A percentile compares a stretch with the other conserved stretches of the same genome.
Evolutionary conservation across 2,113 vertebrate genomes (phyloP).

Genomic region (Charina bottae): DNA sequence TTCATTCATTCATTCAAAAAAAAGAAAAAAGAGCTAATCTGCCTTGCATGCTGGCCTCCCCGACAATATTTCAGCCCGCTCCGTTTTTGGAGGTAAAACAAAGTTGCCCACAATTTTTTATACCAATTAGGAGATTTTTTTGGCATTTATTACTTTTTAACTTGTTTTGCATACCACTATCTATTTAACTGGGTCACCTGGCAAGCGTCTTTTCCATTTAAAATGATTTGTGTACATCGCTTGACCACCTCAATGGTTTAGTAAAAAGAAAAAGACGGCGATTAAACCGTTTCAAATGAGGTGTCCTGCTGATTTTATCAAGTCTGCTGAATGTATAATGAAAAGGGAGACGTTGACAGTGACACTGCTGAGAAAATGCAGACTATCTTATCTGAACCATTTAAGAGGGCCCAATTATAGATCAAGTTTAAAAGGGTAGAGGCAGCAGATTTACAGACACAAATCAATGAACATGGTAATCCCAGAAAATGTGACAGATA

Average conservation of each 20-base stretch:
- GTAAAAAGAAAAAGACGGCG: conserved; percentile 84
- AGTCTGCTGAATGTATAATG: conserved; percentile 98
- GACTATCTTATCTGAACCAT: conserved; percentile 92
- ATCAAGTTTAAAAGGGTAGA: conserved; percentile 84
- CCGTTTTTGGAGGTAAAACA: conserved; percentile 78
- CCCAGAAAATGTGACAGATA: conserved; percentile 93
- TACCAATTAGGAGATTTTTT: conserved; percentile 95
- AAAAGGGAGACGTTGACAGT: conserved; percentile 91
- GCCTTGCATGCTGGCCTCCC: conserved; percentile 67
- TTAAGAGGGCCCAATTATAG: conserved; percentile 96
- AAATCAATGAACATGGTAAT: conserved; percentile 93
- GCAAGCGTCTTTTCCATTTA: conserved; percentile 93
- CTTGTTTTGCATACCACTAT: conserved; percentile 90
- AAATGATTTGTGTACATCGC: conserved; percentile 97
- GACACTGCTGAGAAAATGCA: conserved; percentile 85
- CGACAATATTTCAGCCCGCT: conserved; percentile 79
- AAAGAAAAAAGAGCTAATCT: conserved; percentile 57
- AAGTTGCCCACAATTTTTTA: conserved; percentile 84
- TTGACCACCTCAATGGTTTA: conserved; percentile 97
- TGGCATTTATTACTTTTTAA: conserved; percentile 98
- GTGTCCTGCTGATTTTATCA: conserved; percentile 97
- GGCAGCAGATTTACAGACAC: conserved; percentile 90
- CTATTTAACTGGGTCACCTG: conserved; percentile 94
- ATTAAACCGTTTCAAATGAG: conserved; percentile 95
- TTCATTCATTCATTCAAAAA: conserved; percentile 61